These are phyloP conservation scores for Helicoverpa armigera DNA, from an alignment of 1,140 invertebrate genomes.

Conservation along the genomic window DNA sequence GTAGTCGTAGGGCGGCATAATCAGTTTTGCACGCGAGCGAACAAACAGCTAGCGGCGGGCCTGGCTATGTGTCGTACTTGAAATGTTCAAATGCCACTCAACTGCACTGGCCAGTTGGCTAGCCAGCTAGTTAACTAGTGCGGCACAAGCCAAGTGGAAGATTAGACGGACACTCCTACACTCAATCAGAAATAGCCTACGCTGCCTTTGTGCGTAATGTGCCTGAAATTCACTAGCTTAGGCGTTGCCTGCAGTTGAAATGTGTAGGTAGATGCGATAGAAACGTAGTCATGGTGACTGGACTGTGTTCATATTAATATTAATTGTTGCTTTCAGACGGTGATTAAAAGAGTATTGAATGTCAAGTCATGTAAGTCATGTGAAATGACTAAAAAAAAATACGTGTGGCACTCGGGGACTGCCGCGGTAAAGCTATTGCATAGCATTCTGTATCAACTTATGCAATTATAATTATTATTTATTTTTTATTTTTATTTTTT, in stretches of 20 bases:
- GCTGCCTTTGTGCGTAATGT: background rate
- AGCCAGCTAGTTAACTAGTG: background rate
- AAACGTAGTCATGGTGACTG: background rate
- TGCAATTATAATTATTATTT: too few species aligned
- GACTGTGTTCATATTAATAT: background rate
- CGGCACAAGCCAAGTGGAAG: conserved; percentile 21
- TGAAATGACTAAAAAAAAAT: too few species aligned
- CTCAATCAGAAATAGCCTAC: background rate
- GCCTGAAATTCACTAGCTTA: background rate
- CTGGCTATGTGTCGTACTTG: background rate
- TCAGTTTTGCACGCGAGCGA: too few species aligned
- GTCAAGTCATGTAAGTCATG: too few species aligned
- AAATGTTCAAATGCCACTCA: conserved; percentile 7
- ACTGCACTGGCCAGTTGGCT: background rate
- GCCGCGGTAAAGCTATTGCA: too few species aligned
- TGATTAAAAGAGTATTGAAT: too few species aligned
- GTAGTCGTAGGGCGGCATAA: too few species aligned
- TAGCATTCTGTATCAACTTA: too few species aligned
- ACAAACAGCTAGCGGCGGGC: too few species aligned
- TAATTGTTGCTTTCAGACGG: too few species aligned
- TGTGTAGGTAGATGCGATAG: background rate
- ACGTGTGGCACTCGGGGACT: too few species aligned
- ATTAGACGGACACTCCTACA: conserved; percentile 9
- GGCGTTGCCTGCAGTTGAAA: background rate
- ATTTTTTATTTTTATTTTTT: too few species aligned